Evolutionary conservation across 2,797 vertebrate species (phyloP).

Genomic region (Acestrorhynchus altus): DNA sequence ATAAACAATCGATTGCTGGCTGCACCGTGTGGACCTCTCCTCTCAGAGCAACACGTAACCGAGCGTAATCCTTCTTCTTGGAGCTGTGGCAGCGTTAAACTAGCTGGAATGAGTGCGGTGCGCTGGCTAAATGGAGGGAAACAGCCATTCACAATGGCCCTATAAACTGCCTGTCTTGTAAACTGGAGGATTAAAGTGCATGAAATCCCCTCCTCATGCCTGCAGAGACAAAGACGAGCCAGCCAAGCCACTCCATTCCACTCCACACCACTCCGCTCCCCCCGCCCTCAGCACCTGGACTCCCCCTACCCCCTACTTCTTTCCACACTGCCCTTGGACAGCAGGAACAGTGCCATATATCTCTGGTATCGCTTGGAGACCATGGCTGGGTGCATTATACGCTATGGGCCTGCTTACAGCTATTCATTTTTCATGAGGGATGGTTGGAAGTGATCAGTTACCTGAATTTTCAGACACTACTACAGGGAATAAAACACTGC

Average conservation of each 20-base stretch:
- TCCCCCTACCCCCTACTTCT: conserved; percentile 5
- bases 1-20: conserved; percentile 32
- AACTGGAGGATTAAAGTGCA: conserved; percentile 80
- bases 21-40: conserved; percentile 27
- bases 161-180: conserved; percentile 79
- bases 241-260: conserved; percentile 47
- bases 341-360: conserved; percentile 25
- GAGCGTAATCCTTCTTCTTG: conserved; percentile 79
- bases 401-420: conserved; percentile 32
- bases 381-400: conserved; percentile 31
- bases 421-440: conserved; percentile 48
- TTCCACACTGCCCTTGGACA: conserved; percentile 17
- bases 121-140: conserved; percentile 82
- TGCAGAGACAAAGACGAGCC: conserved; percentile 72
- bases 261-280: conserved; percentile 3
- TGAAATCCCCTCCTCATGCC: conserved; percentile 72
- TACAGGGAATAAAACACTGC: conserved; percentile 18
- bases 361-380: conserved; percentile 31
- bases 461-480: conserved; percentile 11
- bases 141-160: conserved; percentile 77
- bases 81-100: conserved; percentile 79
- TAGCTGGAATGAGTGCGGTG: conserved; percentile 78
- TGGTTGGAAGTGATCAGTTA: conserved; percentile 25
- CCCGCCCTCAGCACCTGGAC: conserved; percentile 19
- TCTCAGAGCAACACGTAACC: conserved; percentile 40